A percentile compares a stretch with the other conserved stretches of the same genome.
phyloP scores from a whole-genome alignment of 2,797 vertebrate genomes.

The Varecia variegata region DNA sequence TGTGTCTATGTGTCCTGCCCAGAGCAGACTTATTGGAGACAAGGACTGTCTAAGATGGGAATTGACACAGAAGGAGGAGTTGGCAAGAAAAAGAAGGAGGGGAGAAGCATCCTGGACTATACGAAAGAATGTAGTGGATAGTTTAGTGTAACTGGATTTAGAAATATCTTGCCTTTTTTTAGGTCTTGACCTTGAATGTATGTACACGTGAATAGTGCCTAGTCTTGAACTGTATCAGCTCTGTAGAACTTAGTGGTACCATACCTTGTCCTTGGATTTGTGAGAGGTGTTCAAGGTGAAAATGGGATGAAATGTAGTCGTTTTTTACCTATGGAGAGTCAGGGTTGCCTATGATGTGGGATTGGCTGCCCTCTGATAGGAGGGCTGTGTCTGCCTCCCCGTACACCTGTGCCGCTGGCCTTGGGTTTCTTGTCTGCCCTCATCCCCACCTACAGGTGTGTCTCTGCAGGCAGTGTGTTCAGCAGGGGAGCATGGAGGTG shows the following conservation, averaged over 20 bases:
- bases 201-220: background rate
- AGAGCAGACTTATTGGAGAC: background rate
- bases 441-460: background rate
- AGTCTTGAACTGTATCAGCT: background rate
- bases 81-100: background rate
- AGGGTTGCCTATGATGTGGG: background rate
- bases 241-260: background rate
- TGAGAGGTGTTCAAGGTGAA: background rate
- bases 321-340: background rate
- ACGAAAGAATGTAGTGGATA: background rate
- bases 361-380: background rate
- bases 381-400: no score
- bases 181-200: background rate
- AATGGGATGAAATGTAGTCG: background rate
- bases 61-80: background rate
- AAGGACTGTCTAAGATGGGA: background rate
- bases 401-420: background rate
- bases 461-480: background rate
- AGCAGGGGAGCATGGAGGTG: background rate
- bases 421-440: background rate
- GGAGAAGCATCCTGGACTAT: background rate
- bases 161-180: background rate
- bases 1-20: background rate
- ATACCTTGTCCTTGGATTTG: background rate
- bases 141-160: background rate